Evolutionary conservation across 2,113 vertebrate species (phyloP), one percentile per base, ranked within the genome.

Genomic region (Amphilophus citrinellus): DNA sequence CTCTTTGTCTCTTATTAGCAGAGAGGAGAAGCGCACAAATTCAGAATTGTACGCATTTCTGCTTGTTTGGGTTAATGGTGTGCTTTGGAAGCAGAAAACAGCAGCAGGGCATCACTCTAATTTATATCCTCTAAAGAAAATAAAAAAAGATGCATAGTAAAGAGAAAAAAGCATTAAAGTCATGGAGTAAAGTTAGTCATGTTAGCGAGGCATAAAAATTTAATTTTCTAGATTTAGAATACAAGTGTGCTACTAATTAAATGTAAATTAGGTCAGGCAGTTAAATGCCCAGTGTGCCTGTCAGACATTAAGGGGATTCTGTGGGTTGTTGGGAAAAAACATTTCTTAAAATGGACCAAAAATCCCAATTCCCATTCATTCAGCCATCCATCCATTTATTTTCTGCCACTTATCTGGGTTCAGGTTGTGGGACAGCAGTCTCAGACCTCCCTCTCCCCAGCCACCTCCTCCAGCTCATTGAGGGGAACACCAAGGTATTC

Each of bases 61-160:
- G 88, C 90, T 92, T 94, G 92, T 94, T 94, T 92, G 90, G 89
- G 85, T 93, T 94, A 94, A 96, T 96, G 94, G 94, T 89, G 84
- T 90, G 88, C 88, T 91, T 93, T 92, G 91, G 92, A 94, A 91
- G 86, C 91, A 83, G 88, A 89, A 89, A 84, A 89, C 76, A 95
- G 89, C 94, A 96, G 94, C 92, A 86, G 94, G 93, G 88, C 90
- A 91, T 91, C 90, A 13, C 80, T 94, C 89, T 95, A 89, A 95
- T 95, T 95, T 95, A 85, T 93, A 83, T 89, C 61, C 63, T 92
- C 76, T 86, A 85, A 87, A 80, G 76, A 75, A 77, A 79, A 82
- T 42, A 44, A 22, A 66, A 66, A 68, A 68, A 68, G 22, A 68
- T 68, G 65, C 65, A 27, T 4, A 18, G 42, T 47, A 47, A 57